These are phyloP conservation scores for Lucilia cuprina DNA, from an alignment of 1,140 invertebrate genomes.

Conservation along the genomic window DNA sequence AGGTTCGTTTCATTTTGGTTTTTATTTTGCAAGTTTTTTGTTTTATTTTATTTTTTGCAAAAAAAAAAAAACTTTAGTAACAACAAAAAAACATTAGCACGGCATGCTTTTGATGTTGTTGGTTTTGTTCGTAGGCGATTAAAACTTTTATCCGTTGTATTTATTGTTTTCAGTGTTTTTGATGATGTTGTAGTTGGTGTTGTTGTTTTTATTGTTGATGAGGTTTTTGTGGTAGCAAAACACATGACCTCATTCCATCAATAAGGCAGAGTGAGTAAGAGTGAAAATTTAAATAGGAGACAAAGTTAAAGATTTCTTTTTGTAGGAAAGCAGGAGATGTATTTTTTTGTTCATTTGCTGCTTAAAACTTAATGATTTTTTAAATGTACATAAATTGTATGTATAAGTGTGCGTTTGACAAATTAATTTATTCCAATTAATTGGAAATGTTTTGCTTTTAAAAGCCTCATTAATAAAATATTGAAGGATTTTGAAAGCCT, in stretches of 20 bases:
- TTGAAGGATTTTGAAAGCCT: too few species aligned
- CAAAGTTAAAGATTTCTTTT: too few species aligned
- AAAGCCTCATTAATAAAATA: too few species aligned
- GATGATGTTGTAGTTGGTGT: constrained; percentile 35
- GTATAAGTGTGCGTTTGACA: constrained; percentile 22
- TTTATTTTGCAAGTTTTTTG: not conserved
- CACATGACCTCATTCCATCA: not conserved
- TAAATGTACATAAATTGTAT: too few species aligned
- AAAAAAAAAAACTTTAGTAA: not conserved
- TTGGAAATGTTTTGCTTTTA: too few species aligned
- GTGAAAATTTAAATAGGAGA: too few species aligned
- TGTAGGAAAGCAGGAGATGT: too few species aligned
- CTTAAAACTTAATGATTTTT: too few species aligned
- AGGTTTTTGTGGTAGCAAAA: not conserved
- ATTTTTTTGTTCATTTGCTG: too few species aligned
- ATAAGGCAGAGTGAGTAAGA: too few species aligned
- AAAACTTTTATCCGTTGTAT: constrained; percentile 51
- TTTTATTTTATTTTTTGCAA: not conserved
- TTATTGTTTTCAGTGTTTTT: constrained; percentile 45
- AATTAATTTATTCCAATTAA: too few species aligned
- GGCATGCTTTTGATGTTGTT: not conserved
- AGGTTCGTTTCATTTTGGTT: not conserved
- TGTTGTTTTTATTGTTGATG: constrained; percentile 40
- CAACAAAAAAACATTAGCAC: not conserved
- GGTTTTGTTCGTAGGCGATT: constrained; percentile 57